Percentiles rank a stretch among this genome's conserved stretches.
Conservation (phyloP, 1,140 invertebrate species). For the Pseudomyrmex sp. region DNA sequence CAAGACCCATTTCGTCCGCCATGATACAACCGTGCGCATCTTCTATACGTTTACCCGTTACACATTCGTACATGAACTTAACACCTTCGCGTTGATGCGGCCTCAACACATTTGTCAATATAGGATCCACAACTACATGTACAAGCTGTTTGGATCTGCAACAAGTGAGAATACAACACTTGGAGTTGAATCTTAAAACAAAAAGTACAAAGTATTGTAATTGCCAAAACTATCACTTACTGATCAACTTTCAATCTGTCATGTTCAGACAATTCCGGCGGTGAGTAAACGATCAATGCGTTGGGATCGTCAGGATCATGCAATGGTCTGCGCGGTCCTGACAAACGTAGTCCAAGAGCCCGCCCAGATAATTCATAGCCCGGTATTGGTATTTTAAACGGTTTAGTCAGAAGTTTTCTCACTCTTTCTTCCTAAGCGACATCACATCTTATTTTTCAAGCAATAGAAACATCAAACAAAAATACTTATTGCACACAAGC, state of each 20-base stretch:
- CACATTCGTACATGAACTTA: constrained; percentile 99
- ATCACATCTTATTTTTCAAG: constrained; percentile 36
- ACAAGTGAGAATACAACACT: constrained; percentile 37
- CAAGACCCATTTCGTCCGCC: constrained; percentile 99
- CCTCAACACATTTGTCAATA: constrained; percentile 94
- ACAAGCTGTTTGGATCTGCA: constrained; percentile 79
- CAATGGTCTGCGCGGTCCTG: constrained; percentile 90
- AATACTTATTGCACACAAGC: neutral
- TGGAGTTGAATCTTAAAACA: neutral
- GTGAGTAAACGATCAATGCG: constrained; percentile 95
- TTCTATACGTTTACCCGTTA: constrained; percentile 96
- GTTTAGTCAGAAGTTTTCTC: constrained; percentile 92
- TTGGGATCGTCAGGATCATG: constrained; percentile 98
- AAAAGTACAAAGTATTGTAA: neutral
- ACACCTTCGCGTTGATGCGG: constrained; percentile 99
- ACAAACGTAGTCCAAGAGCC: constrained; percentile 90
- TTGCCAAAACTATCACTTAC: constrained; percentile 81
- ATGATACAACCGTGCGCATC: constrained; percentile 97
- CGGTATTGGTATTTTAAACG: constrained; percentile 97
- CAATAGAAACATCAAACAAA: neutral
- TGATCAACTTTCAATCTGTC: constrained; percentile 92
- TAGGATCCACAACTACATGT: constrained; percentile 92
- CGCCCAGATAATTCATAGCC: constrained; percentile 93
- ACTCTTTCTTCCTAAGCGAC: constrained; percentile 91
- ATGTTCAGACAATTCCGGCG: constrained; percentile 93